Base-by-base conservation (phyloP, 2,888 invertebrate genomes). In the Liopterus haemorrhoidalis region DNA sequence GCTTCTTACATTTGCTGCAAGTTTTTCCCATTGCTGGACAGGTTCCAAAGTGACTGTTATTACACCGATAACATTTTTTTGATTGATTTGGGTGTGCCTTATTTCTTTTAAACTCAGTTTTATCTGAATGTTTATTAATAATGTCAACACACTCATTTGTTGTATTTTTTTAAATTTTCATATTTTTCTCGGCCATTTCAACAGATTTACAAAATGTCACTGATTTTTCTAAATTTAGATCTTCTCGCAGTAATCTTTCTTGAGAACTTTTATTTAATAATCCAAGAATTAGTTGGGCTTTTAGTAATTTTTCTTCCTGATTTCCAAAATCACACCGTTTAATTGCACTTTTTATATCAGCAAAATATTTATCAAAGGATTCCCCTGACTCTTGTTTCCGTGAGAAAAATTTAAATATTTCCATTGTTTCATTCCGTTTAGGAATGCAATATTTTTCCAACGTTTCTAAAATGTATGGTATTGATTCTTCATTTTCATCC, bases 381-480 rank as follows among this genome's bases (percentile, higher is more conserved):
- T 46, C 49, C 24, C 24, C 33, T 22, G 4, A 12, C 16, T 37
- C 14, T 40, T 50, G 50, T 5, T 28, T 32, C 11, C 46, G 25
- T 21, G 30, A 33, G 15, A 49, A 46, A 20, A 52, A 52, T 22
- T 41, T 32, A 24, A 39, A 46, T 20, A 47, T 45, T 12, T 41
- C 49, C 40, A 45, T 42, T 18, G 38, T 36, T 35, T 41, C 38
- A 42, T 49, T 52, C 37, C 38, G 39, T 24, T 35, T 36, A 12
- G 48, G 48, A 4, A 35, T 40, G 14, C 46, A 48, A 36, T 46
- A 41, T 16, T 27, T 30, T 37, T 51, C 46, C 12, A 49, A 33
- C 15, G 31, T 36, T 2, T 46, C 27, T 25, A 48, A 35, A 15
- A 51, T 41, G 11, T 28, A 19, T 18, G 1, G 15, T 3, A 45